Evolutionary conservation across 1,140 invertebrate genomes (phyloP), one percentile per base, ranked within the genome.

Genomic region (Trissolcus basalis): DNA sequence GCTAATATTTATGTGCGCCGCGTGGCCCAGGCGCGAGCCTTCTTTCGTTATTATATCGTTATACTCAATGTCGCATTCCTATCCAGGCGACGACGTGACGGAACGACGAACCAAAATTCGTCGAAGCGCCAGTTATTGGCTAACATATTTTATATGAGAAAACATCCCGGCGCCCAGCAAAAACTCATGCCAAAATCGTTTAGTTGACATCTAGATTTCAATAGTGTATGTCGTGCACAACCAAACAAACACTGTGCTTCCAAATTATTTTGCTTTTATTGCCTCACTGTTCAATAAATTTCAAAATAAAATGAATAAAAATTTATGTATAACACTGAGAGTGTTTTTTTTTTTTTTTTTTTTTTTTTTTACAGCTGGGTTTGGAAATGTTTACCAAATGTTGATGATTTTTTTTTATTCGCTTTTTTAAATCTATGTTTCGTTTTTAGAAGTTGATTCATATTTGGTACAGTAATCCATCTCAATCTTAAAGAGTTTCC

Each of bases 1-100:
- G 67, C 60, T 33, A 82, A 82, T 83, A 84, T 85, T 85, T 84
- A 85, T 85, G 82, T 81, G 56, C 50, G 78, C 82, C 81, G 82
- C 82, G 79, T 84, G 83, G 79, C 79, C 60, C 61, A 47, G 27
- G 74, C 74, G 61, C 67, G 74, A 70, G 55, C 35, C 14, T 27
- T 60, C 67, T 45, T 64, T 68, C 64, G 49, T 70, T 70, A 70
- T 78, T 73, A 78, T 67, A 61, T 65, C 50, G 59, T 53, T 55
- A 58, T 27, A 27, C 19, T 27, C 36, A 9, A 35, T 60, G 48
- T 16, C 55, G 49, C 70, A 74, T 74, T 67, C 70, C 63, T 50
- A 59, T 56, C 56, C 45, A 65, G 55, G 65, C 73, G 73, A 70
- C 73, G 73, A 76, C 73, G 73, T 76, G 73, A 76, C 65, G 73